Conservation (phyloP, 2,113 vertebrate species). For the Oreochromis niloticus region DNA sequence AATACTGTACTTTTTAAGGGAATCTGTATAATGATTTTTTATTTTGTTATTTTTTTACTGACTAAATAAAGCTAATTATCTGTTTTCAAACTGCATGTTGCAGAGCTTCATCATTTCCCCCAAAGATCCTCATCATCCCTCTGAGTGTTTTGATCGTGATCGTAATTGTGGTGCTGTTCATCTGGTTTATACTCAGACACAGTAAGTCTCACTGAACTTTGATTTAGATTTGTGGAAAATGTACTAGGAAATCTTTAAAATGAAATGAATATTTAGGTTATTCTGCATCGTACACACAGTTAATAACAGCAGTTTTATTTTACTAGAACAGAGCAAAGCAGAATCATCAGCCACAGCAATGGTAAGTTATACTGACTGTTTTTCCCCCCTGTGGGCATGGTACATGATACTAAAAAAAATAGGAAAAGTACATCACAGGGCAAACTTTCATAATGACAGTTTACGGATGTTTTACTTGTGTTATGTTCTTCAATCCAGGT, state of each 20-base stretch:
- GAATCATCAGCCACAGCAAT: not conserved
- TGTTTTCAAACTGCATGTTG: not conserved
- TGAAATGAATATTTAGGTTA: not conserved
- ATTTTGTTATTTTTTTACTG: accelerated
- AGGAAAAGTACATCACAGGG: not conserved
- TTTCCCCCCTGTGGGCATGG: not conserved
- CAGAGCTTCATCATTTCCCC: not conserved
- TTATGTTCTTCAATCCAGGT: no score
- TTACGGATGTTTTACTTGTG: no score
- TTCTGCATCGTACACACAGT: not conserved
- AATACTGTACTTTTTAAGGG: no score
- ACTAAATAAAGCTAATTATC: no score
- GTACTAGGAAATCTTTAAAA: not conserved
- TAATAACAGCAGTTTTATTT: not conserved
- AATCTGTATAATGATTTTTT: no score
- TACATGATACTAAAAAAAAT: not conserved
- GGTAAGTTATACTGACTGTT: not conserved
- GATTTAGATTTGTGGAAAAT: not conserved
- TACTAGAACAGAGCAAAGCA: not conserved
- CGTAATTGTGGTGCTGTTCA: not conserved
- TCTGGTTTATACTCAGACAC: not conserved
- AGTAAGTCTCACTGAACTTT: not conserved
- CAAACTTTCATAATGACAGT: not conserved
- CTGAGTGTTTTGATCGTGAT: constrained; percentile 1
- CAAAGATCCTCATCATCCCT: not conserved